phyloP scores from a whole-genome alignment of 2,888 invertebrate species.

The Clivina fossor region DNA sequence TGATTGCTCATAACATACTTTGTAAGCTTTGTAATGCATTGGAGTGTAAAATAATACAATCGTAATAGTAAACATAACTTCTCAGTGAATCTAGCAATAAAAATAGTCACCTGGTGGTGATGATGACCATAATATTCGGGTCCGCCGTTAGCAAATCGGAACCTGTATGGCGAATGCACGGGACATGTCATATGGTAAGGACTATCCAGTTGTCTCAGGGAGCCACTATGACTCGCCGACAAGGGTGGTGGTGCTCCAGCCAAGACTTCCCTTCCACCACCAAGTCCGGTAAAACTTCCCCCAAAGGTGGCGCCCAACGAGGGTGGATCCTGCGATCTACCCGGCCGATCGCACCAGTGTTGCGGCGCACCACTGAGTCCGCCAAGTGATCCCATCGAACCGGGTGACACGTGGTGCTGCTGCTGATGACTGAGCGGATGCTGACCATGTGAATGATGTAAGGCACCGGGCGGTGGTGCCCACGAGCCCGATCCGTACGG shows the following conservation, averaged over 20 bases:
- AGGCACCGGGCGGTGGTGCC: constrained; percentile 31
- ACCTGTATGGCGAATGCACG: constrained; percentile 74
- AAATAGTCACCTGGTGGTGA: constrained; percentile 51
- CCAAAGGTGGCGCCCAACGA: constrained; percentile 23
- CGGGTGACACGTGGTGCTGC: constrained; percentile 43
- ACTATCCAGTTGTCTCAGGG: constrained; percentile 55
- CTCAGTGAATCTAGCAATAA: no score
- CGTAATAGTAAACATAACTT: no score
- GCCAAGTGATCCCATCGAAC: not conserved
- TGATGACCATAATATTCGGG: constrained; percentile 53
- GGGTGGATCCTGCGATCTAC: constrained; percentile 10
- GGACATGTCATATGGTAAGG: constrained; percentile 64
- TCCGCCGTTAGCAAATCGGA: constrained; percentile 59
- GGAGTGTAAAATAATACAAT: no score
- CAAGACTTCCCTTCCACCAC: constrained; percentile 7
- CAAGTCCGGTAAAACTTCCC: constrained; percentile 10
- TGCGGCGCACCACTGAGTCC: not conserved
- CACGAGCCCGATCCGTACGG: constrained; percentile 55
- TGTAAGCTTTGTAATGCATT: no score
- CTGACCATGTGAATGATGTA: constrained; percentile 26
- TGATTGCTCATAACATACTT: no score
- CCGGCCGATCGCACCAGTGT: constrained; percentile 10
- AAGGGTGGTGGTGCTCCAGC: constrained; percentile 9
- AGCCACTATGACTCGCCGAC: constrained; percentile 41
- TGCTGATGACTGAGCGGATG: constrained; percentile 45